Conservation (phyloP, 2,113 vertebrate species). For the Apteryx mantelli region DNA sequence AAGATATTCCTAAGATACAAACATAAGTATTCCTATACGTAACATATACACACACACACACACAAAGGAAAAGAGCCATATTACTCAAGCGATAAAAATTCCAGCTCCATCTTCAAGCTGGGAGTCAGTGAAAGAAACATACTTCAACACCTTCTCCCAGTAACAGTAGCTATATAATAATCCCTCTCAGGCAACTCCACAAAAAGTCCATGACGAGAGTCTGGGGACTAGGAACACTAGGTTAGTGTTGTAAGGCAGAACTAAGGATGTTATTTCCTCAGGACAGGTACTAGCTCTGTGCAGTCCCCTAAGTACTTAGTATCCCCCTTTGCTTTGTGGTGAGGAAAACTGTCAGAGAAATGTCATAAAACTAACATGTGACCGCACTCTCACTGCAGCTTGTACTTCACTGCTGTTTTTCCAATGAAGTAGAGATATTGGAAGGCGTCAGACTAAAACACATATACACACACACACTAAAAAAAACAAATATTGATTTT, state of each 20-base stretch:
- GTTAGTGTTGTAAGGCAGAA: neutral
- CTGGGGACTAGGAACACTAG: neutral
- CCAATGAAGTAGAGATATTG: neutral
- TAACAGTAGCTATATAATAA: neutral
- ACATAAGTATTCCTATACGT: neutral
- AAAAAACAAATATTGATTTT: neutral
- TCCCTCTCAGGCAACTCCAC: neutral
- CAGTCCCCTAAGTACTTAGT: neutral
- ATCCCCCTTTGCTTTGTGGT: neutral
- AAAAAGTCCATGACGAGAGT: neutral
- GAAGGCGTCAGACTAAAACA: rapidly evolving
- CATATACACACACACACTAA: neutral
- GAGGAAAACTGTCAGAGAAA: neutral
- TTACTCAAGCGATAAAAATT: neutral
- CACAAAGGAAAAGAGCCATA: neutral
- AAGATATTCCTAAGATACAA: neutral
- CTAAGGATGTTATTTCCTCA: neutral
- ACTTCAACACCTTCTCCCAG: neutral
- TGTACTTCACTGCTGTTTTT: neutral
- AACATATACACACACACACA: neutral
- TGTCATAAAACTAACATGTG: neutral
- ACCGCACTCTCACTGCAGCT: neutral
- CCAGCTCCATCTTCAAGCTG: neutral
- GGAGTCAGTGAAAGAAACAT: neutral
- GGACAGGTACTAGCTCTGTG: neutral